phyloP scores from a whole-genome alignment of 2,113 vertebrate species.

The Aplodontia rufa region DNA sequence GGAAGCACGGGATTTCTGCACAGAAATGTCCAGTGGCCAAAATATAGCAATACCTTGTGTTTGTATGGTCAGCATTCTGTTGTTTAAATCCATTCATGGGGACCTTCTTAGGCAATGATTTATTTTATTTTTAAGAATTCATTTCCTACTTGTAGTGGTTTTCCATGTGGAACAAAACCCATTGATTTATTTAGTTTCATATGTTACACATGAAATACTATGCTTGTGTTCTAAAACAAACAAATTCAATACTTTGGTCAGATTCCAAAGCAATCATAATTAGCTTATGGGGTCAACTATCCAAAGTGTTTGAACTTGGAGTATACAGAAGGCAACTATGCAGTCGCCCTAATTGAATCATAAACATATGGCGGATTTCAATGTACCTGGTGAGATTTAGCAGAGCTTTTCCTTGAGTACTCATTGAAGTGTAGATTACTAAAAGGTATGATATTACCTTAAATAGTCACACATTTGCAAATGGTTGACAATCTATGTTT shows the following conservation, averaged over 20 bases:
- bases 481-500: not conserved
- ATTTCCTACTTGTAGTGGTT: not conserved
- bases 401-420: not conserved
- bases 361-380: not conserved
- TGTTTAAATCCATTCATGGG: not conserved
- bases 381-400: not conserved
- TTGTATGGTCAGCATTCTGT: not conserved
- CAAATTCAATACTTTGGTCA: not conserved
- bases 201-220: not conserved
- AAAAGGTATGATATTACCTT: not conserved
- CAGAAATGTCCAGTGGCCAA: not conserved
- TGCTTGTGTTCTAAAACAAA: not conserved
- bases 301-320: not conserved
- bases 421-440: not conserved
- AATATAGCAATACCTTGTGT: not conserved
- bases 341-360: not conserved
- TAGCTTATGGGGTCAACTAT: not conserved
- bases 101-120: not conserved
- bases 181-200: not conserved
- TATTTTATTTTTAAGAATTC: constrained; percentile 20
- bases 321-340: not conserved
- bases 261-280: not conserved
- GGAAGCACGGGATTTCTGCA: not conserved
- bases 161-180: not conserved
- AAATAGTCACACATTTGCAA: not conserved